Conservation (phyloP, 2,113 vertebrate genomes). For the Clarias magur region DNA sequence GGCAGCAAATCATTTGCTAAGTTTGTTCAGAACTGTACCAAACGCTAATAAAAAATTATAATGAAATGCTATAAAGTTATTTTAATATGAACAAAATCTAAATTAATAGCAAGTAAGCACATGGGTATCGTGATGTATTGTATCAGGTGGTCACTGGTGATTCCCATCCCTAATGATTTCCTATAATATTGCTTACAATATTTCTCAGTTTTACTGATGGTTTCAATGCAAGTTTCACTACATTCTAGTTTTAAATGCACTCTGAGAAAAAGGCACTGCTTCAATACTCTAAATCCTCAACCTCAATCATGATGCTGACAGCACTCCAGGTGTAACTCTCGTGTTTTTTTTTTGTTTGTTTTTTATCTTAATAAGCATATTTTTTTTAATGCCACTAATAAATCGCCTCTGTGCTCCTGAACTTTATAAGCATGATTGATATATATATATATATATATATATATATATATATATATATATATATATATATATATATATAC, state of each 20-base stretch:
- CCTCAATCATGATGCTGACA: neutral
- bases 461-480: neutral
- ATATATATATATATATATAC: neutral
- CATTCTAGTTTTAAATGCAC: neutral
- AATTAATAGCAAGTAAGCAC: no score
- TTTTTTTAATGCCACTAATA: neutral
- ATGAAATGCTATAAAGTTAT: no score
- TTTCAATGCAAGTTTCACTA: neutral
- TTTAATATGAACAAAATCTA: no score
- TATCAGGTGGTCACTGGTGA: no score
- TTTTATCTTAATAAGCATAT: neutral
- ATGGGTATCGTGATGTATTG: no score
- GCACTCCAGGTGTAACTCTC: neutral
- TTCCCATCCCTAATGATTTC: no score
- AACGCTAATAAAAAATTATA: no score
- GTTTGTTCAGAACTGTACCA: no score
- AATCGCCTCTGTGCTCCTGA: neutral
- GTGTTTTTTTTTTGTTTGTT: neutral
- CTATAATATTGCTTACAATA: neutral
- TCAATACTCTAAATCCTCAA: neutral
- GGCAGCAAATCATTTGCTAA: no score
- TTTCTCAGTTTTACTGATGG: neutral
- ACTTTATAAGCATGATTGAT: conserved; percentile 9
- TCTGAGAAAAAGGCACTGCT: neutral
- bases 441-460: neutral